Evolutionary conservation across 1,140 invertebrate genomes (phyloP).

Genomic region (Andricus grossulariae): DNA sequence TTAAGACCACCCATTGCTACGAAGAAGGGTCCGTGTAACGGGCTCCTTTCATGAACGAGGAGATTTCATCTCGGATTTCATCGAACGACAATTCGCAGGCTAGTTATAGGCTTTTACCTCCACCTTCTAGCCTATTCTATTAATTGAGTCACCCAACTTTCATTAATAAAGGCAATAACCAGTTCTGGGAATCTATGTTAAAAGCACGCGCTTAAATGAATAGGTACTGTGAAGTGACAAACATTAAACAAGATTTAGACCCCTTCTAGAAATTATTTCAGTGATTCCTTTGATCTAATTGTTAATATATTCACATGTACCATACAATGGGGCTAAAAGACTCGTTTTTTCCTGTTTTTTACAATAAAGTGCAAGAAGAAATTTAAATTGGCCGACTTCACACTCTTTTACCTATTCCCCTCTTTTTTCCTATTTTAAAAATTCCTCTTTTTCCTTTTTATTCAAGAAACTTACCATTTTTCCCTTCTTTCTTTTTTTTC

Average conservation of each 20-base stretch:
- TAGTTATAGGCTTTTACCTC: no score
- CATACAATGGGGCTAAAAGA: no score
- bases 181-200: not conserved
- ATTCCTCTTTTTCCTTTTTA: no score
- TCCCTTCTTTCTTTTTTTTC: no score
- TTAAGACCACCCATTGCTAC: conserved; percentile 48
- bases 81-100: conserved; percentile 6
- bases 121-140: not conserved
- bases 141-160: conserved; percentile 12
- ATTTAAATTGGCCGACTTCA: no score
- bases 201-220: conserved; percentile 8
- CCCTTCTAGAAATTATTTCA: not conserved
- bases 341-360: no score
- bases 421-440: no score
- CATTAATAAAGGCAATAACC: conserved; percentile 28
- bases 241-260: conserved; percentile 2
- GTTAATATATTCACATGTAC: not conserved
- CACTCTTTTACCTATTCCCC: no score
- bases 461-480: no score
- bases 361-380: no score
- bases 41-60: conserved; percentile 10
- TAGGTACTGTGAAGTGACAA: not conserved
- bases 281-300: not conserved
- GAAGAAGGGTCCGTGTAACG: conserved; percentile 30
- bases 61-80: conserved; percentile 21